Evolutionary conservation across 2,888 invertebrate genomes (phyloP).

Genomic region (Ectobius pallidus): DNA sequence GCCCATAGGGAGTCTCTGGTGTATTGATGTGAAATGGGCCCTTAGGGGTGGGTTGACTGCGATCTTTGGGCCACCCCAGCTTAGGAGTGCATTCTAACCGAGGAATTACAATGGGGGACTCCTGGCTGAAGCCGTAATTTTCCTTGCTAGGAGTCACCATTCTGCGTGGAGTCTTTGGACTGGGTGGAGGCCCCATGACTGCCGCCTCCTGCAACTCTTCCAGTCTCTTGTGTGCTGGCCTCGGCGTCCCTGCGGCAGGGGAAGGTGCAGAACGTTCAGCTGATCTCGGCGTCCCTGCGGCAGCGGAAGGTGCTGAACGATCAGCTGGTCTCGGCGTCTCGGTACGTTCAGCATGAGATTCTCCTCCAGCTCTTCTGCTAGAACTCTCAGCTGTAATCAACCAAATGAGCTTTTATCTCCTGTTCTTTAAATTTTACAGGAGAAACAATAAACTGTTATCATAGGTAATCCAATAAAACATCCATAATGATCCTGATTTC

Average conservation of each 20-base stretch:
- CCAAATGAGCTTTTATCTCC: background rate
- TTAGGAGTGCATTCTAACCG: slow-evolving; percentile 1
- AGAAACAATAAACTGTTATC: too few relatives aligned
- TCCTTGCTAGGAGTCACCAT: background rate
- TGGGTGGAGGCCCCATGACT: slow-evolving; percentile 1
- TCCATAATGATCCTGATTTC: too few relatives aligned
- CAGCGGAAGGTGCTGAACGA: too few relatives aligned
- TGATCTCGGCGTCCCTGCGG: too few relatives aligned
- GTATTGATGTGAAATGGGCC: slow-evolving; percentile 58
- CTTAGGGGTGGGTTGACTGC: slow-evolving; percentile 50
- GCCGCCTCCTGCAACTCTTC: background rate
- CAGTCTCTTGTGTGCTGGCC: background rate
- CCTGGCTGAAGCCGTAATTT: slow-evolving; percentile 32
- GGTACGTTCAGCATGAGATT: background rate
- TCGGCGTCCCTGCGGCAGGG: background rate
- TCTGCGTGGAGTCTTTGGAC: background rate
- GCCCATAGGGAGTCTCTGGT: slow-evolving; percentile 63
- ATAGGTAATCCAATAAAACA: too few relatives aligned
- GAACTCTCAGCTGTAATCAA: background rate
- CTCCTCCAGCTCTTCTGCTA: background rate
- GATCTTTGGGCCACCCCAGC: slow-evolving; percentile 1
- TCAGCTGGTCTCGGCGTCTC: too few relatives aligned
- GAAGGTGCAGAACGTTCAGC: too few relatives aligned
- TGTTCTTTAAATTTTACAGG: too few relatives aligned
- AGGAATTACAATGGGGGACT: slow-evolving; percentile 31